Base-by-base conservation (phyloP, 2,888 invertebrate species). In the Sinelater perroti region DNA sequence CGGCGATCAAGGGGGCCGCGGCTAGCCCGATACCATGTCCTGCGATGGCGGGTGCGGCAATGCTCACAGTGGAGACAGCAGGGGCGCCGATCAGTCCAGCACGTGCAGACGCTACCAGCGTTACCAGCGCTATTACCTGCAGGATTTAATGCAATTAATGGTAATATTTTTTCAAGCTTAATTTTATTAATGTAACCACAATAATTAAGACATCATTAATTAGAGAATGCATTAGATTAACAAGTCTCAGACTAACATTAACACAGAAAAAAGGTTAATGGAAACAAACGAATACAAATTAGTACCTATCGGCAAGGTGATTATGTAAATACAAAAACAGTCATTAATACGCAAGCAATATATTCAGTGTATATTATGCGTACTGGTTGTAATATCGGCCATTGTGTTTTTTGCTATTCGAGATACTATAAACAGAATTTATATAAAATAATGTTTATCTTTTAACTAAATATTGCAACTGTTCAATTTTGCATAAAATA, bases 11-110 rank as follows among this genome's bases (percentile, higher is more conserved):
- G n/a, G 47, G 30, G 40, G 56, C 33, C 8, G 56, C 56, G 30
- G 40, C 28, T 8, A 38, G 8, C 28, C 55, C 61, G 13, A 57
- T 18, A 0, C 66, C 64, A 35, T 62, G 64, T 30, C 65, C 65
- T 14, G 64, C 56, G 11, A 53, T 31, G 7, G 53, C 54, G 21
- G 53, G 44, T 17, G 60, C 61, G 4, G 59, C 51, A 40, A 56
- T 54, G 13, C 49, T 46, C 17, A 62, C 56, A 7, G 61, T 79
- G 67, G 53, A 53, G 38, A 78, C 67, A 44, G 76, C 65, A 2
- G 64, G 52, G 33, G 42, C 61, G 24, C 74, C 79, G 74, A 74
- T 77, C 62, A 85, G 69, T 1, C 83, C 84, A 67, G 81, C 84
- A 45, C 58, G 80, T 14, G 81, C 76, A 35, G 82, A 76, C 62